These are phyloP conservation scores for Eledona agricola DNA, from an alignment of 2,888 invertebrate genomes.

Conservation along the genomic window DNA sequence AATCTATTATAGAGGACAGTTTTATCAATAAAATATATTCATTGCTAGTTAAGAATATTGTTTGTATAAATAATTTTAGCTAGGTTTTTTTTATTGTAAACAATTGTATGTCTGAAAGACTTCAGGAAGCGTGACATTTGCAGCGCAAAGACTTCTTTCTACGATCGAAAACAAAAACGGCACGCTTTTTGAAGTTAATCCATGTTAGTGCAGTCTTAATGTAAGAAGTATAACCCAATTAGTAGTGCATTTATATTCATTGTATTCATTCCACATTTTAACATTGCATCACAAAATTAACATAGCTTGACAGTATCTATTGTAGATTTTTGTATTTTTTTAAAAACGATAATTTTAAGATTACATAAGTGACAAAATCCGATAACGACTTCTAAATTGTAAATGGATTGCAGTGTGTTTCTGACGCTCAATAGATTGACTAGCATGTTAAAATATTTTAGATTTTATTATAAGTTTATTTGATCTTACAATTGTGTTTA, in stretches of 20 bases:
- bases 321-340: slow-evolving; percentile 64
- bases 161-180: slow-evolving; percentile 7
- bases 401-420: slow-evolving; percentile 50
- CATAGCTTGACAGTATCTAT: slow-evolving; percentile 51
- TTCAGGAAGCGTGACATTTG: slow-evolving; percentile 42
- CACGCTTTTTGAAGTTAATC: slow-evolving; percentile 47
- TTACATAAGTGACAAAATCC: slow-evolving; percentile 45
- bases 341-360: slow-evolving; percentile 58
- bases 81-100: slow-evolving; percentile 63
- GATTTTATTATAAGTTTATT: slow-evolving; percentile 58
- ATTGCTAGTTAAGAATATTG: slow-evolving; percentile 61
- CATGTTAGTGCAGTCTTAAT: slow-evolving; percentile 62
- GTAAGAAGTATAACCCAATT: slow-evolving; percentile 55
- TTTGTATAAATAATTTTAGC: slow-evolving; percentile 64
- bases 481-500: slow-evolving; percentile 62
- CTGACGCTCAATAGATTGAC: slow-evolving; percentile 54
- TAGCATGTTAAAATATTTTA: slow-evolving; percentile 56
- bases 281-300: slow-evolving; percentile 57
- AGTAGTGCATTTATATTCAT: slow-evolving; percentile 60
- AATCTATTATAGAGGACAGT: slow-evolving; percentile 55
- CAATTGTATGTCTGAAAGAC: slow-evolving; percentile 59
- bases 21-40: slow-evolving; percentile 56
- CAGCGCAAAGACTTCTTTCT: slow-evolving; percentile 5
- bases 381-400: slow-evolving; percentile 43
- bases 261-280: slow-evolving; percentile 59